Conservation (phyloP, 2,797 vertebrate genomes). For the Columba guinea region DNA sequence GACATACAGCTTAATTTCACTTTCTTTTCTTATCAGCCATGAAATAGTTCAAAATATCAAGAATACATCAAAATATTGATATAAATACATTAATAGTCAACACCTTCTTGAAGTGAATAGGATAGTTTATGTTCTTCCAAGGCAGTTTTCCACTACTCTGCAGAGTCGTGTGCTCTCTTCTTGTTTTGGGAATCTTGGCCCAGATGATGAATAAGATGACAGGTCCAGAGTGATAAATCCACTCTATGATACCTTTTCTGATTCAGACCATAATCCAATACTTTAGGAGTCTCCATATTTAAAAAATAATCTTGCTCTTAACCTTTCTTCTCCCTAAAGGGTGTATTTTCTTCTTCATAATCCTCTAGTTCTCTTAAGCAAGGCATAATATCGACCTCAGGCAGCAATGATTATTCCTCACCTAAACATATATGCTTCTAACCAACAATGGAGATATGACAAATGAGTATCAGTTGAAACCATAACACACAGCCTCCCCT, state of each 20-base stretch:
- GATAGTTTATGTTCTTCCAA: not conserved
- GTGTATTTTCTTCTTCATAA: not conserved
- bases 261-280: not conserved
- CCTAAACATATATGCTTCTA: slow-evolving; percentile 25
- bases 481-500: not conserved
- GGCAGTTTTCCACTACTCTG: not conserved
- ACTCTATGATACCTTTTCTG: accelerated
- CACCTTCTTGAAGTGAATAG: accelerated
- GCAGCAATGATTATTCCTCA: slow-evolving; percentile 22
- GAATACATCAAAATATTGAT: not conserved
- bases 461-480: slow-evolving; percentile 25
- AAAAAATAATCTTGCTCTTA: not conserved
- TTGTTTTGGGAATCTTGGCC: not conserved
- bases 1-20: not conserved
- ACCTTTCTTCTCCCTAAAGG: not conserved
- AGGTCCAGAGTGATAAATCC: not conserved
- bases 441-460: slow-evolving; percentile 38
- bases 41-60: not conserved
- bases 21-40: not conserved
- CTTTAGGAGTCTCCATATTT: not conserved
- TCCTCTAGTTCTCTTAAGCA: not conserved
- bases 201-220: not conserved
- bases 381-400: not conserved
- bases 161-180: not conserved
- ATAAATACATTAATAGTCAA: not conserved